Conservation (phyloP, 1,140 invertebrate genomes). For the Trachymyrmex cornetzi region DNA sequence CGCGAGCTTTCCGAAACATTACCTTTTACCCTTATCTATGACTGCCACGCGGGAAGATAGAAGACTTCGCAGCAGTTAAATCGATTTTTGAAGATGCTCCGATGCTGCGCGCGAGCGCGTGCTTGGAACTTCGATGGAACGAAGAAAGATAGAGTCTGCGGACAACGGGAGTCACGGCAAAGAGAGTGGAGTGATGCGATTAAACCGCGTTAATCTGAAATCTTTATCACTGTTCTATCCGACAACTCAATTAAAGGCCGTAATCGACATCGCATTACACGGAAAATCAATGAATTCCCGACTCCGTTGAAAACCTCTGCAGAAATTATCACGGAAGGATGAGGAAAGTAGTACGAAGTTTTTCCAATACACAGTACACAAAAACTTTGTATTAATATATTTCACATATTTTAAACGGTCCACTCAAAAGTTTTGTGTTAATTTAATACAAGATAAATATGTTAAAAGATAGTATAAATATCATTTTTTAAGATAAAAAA, state of each 20-base stretch:
- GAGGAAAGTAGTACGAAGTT: not conserved
- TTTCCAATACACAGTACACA: not conserved
- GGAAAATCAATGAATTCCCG: not conserved
- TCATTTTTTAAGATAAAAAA: too few relatives aligned
- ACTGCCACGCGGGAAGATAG: constrained; percentile 49
- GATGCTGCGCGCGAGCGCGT: constrained; percentile 16
- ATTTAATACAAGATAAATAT: too few relatives aligned
- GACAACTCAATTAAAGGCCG: constrained; percentile 28
- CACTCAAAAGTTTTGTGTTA: too few relatives aligned
- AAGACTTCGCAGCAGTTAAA: constrained; percentile 45
- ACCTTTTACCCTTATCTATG: constrained; percentile 45
- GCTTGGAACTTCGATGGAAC: not conserved
- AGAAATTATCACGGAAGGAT: not conserved
- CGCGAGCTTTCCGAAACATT: constrained; percentile 33
- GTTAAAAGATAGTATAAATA: too few relatives aligned
- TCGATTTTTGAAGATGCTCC: constrained; percentile 59
- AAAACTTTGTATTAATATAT: too few relatives aligned
- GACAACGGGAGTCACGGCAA: not conserved
- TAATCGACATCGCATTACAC: constrained; percentile 22
- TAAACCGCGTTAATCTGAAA: constrained; percentile 37
- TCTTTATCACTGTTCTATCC: constrained; percentile 37
- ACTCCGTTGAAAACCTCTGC: not conserved
- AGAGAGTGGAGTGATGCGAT: constrained; percentile 13
- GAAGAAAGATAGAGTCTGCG: constrained; percentile 5
- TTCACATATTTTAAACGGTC: too few relatives aligned